Conservation (phyloP, 2,888 invertebrate species). For the Lithophane socia region DNA sequence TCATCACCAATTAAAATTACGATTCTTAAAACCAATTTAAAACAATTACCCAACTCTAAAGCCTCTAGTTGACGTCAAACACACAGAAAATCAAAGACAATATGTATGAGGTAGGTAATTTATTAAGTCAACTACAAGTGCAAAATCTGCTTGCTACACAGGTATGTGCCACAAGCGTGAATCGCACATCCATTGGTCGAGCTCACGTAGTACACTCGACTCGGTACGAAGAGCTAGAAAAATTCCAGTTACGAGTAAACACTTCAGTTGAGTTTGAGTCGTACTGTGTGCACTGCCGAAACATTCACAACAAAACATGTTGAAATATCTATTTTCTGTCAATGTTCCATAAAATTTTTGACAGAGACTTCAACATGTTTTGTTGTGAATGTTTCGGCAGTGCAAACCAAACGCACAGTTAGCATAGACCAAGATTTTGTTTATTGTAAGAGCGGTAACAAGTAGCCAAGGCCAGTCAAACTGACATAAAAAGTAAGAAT, state of each 20-base stretch:
- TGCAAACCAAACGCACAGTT: no score
- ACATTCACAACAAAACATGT: no score
- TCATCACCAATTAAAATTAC: slow-evolving; percentile 1
- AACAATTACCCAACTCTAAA: neutral
- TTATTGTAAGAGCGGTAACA: no score
- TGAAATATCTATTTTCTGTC: no score
- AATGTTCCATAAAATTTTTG: no score
- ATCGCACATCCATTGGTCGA: no score
- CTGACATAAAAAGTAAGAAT: neutral
- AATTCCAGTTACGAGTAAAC: neutral
- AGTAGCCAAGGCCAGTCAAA: neutral
- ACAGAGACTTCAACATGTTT: no score
- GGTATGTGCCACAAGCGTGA: no score
- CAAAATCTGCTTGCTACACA: neutral
- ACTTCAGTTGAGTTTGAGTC: neutral
- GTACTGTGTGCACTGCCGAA: no score
- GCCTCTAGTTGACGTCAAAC: neutral
- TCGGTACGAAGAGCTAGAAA: neutral
- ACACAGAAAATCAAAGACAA: neutral
- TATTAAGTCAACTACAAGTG: neutral
- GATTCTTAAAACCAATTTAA: neutral
- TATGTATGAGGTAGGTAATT: neutral
- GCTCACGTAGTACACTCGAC: no score
- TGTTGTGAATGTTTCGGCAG: no score
- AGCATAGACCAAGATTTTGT: no score